Evolutionary conservation across 2,797 vertebrate genomes (phyloP).

Genomic region (Ceryle rudis): DNA sequence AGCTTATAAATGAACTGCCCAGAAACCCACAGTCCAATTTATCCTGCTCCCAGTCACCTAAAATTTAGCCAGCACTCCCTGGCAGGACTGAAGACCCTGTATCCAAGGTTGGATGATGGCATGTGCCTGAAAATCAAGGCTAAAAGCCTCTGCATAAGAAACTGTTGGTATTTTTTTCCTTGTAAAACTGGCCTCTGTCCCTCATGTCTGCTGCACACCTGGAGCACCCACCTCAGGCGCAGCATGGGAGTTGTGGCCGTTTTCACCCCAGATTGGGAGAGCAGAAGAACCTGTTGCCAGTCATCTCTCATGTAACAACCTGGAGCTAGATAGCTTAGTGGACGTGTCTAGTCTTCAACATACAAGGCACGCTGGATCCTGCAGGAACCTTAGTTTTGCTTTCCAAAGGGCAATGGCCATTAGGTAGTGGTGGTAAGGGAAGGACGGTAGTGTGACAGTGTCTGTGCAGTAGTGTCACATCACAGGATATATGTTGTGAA

Average conservation of each 20-base stretch:
- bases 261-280: neutral
- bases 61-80: neutral
- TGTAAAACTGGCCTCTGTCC: neutral
- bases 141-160: neutral
- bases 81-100: neutral
- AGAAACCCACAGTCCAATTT: neutral
- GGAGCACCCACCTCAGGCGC: neutral
- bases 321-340: neutral
- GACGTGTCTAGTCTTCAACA: neutral
- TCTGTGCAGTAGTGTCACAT: neutral
- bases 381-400: neutral
- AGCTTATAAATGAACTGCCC: neutral
- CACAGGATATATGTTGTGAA: neutral
- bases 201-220: neutral
- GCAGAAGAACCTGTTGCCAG: neutral
- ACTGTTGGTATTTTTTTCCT: neutral
- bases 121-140: neutral
- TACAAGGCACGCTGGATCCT: neutral
- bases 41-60: neutral
- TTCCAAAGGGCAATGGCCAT: neutral
- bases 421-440: neutral
- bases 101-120: rapidly evolving
- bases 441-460: neutral
- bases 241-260: rapidly evolving
- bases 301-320: neutral